These are phyloP conservation scores for Sylvilagus bachmani DNA, from an alignment of 2,113 vertebrate species.

Conservation along the genomic window DNA sequence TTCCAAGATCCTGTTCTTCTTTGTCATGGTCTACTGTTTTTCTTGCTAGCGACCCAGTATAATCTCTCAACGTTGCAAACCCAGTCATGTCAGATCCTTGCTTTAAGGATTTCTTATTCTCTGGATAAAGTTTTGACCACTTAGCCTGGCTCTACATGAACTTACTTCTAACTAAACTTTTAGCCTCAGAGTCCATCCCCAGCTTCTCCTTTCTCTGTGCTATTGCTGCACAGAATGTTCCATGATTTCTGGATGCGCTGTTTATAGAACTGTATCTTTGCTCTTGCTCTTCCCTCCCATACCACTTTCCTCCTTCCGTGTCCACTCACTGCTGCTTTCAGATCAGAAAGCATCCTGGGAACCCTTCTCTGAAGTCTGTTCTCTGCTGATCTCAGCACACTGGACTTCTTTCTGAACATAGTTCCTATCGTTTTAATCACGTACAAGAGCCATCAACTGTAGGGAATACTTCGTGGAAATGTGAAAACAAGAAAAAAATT, in stretches of 20 bases:
- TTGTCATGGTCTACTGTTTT: background rate
- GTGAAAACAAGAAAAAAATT: background rate
- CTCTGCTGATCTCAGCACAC: background rate
- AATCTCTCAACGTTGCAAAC: conserved; percentile 14
- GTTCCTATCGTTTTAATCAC: background rate
- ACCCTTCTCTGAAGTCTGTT: background rate
- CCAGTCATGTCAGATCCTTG: background rate
- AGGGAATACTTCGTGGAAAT: conserved; percentile 1
- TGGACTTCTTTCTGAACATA: background rate
- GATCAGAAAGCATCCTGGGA: background rate
- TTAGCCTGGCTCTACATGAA: background rate
- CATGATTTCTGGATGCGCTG: fast-evolving
- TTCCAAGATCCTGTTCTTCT: background rate
- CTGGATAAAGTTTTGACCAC: background rate
- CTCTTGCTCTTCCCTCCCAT: background rate
- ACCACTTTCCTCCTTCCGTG: background rate
- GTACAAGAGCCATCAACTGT: background rate
- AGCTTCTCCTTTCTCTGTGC: background rate
- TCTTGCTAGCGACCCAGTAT: background rate
- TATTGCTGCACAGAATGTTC: background rate
- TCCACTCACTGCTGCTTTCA: background rate
- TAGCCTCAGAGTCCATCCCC: background rate
- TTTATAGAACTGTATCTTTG: background rate
- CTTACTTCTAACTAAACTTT: background rate
- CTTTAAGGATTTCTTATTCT: background rate